Evolutionary conservation across 2,113 vertebrate genomes (phyloP).

Genomic region (Chaetodon auriga): DNA sequence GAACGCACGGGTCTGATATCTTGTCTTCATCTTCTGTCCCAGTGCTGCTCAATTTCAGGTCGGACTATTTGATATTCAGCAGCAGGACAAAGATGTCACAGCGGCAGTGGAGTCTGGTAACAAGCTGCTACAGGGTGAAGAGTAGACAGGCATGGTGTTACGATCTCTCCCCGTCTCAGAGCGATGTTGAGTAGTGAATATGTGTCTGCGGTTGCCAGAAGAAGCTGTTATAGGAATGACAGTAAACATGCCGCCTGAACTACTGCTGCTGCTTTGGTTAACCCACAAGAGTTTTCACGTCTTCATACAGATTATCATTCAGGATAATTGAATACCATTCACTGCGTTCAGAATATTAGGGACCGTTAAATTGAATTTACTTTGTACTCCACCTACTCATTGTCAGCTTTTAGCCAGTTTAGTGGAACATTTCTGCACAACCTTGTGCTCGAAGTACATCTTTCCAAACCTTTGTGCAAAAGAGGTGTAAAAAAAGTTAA

Average conservation of each 20-base stretch:
- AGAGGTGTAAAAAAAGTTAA: not conserved
- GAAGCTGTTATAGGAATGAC: conserved; percentile 37
- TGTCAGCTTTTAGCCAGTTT: not conserved
- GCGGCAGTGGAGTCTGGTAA: conserved; percentile 63
- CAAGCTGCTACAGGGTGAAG: conserved; percentile 63
- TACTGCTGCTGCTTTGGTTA: conserved; percentile 24
- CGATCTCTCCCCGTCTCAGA: conserved; percentile 24
- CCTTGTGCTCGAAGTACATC: not conserved
- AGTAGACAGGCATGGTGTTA: conserved; percentile 49
- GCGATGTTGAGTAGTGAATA: conserved; percentile 29
- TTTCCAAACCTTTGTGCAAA: not conserved
- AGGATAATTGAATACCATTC: not conserved
- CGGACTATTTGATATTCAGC: conserved; percentile 67
- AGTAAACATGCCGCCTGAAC: conserved; percentile 31
- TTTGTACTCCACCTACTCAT: not conserved
- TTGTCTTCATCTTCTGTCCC: conserved; percentile 58
- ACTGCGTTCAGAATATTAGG: not conserved
- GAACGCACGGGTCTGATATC: conserved; percentile 40
- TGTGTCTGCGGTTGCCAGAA: conserved; percentile 17
- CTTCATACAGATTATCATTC: conserved; percentile 7
- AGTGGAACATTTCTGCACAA: not conserved
- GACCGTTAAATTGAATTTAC: not conserved
- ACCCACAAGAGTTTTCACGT: conserved; percentile 7
- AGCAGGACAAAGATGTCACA: conserved; percentile 61
- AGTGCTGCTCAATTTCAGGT: conserved; percentile 50